These are phyloP conservation scores for Coleophora flavipennella DNA, from an alignment of 2,888 invertebrate genomes.

Conservation along the genomic window DNA sequence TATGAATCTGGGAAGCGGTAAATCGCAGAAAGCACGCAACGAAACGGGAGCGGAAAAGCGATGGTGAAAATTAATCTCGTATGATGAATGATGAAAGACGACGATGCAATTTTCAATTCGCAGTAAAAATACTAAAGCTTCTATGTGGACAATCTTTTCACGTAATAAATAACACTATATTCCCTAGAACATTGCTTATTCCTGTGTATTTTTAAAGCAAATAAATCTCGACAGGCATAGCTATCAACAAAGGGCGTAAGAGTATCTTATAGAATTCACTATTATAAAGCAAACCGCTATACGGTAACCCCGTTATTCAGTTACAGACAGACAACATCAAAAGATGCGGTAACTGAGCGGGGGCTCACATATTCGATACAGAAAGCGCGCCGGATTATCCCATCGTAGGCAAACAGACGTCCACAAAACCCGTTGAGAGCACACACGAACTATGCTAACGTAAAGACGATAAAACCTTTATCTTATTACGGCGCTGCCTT, in stretches of 20 bases:
- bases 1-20: constrained; percentile 47
- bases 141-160: constrained; percentile 18
- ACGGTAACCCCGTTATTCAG: constrained; percentile 31
- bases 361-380: constrained; percentile 36
- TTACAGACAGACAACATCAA: constrained; percentile 35
- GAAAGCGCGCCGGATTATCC: constrained; percentile 52
- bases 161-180: no score
- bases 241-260: constrained; percentile 3
- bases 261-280: no score
- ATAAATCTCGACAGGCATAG: constrained; percentile 1
- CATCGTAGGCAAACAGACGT: constrained; percentile 52
- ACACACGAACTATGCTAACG: constrained; percentile 60
- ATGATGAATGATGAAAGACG: constrained; percentile 69
- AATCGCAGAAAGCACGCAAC: constrained; percentile 52
- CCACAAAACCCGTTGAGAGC: constrained; percentile 43
- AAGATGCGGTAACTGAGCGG: constrained; percentile 30
- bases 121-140: constrained; percentile 33
- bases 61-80: constrained; percentile 58
- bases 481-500: constrained; percentile 52
- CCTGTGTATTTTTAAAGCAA: constrained; percentile 9
- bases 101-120: constrained; percentile 57
- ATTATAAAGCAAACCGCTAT: constrained; percentile 13
- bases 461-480: constrained; percentile 67
- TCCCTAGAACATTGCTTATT: no score
- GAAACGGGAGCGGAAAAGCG: constrained; percentile 40